Base-by-base conservation (phyloP, 1,140 invertebrate species). In the Tetraneura akinire region DNA sequence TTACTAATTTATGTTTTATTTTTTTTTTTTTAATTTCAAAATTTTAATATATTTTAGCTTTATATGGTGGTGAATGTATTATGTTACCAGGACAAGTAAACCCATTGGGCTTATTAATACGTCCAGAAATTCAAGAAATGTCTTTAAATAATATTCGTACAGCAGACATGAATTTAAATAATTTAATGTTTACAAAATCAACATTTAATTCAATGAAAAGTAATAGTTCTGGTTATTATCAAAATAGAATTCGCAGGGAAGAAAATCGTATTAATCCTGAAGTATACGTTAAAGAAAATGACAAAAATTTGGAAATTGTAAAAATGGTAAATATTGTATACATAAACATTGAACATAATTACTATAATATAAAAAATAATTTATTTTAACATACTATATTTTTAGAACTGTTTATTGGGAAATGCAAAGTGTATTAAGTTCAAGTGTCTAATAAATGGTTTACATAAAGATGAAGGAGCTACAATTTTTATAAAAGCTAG, bases 401-500 rank as follows among this genome's bases (percentile, higher is more conserved):
- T 80, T 11, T 85, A 94, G 92, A 93, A 93, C 85, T 96, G 95
- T 84, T 89, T 90, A 82, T 86, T 89, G 57, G 90, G 90, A 13
- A 92, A 93, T 8, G 94, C 94, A 0, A 92, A 93, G 82, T 98
- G 96, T 85, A 91, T 95, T n/a, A 90, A 90, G 81, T 94, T 98
- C 74, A 88, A 87, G 64, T 98, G 96, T 84, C 88, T 89, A 0
- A 90, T 98, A 74, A 90, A 91, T 82, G 91, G 93, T 82, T 88
- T 97, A 78, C 88, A 89, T 29, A 89, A 90, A 29, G 90, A 91
- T 83, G 90, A 93, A 81, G 90, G 91, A 83, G 91, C 91, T 1
- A 91, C 91, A 1, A 93, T 97, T 81, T 90, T 89, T 53, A 89
- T 97, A 23, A 90, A 89, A 83, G 92, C 94, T 1, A 89, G 91